Conservation (phyloP, 2,113 vertebrate species). For the Nothoprocta pentlandii region DNA sequence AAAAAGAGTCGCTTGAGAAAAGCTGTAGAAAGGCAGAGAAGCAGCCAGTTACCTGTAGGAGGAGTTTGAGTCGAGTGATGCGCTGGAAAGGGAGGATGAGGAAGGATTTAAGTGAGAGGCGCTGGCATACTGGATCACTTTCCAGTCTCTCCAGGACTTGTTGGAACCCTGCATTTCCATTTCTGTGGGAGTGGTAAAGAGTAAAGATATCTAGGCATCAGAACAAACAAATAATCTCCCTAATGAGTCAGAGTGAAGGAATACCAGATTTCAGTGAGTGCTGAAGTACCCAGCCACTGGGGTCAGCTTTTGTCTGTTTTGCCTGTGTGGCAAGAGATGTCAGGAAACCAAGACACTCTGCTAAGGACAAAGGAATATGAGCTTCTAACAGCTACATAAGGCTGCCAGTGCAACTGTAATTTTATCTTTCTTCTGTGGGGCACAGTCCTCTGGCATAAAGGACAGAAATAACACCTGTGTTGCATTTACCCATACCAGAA, state of each 20-base stretch:
- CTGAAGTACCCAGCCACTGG: background rate
- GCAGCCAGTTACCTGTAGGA: slow-evolving; percentile 87
- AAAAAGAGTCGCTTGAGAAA: background rate
- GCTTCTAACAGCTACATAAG: background rate
- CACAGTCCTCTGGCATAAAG: background rate
- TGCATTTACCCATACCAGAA: background rate
- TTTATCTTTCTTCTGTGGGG: background rate
- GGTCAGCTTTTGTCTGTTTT: slow-evolving; percentile 4
- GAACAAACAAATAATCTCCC: background rate
- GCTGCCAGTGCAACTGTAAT: background rate
- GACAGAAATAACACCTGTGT: background rate
- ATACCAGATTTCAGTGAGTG: background rate
- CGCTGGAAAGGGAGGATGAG: slow-evolving; percentile 97
- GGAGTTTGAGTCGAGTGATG: slow-evolving; percentile 94
- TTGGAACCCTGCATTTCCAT: slow-evolving; percentile 86
- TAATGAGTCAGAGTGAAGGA: background rate
- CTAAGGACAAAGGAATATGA: background rate
- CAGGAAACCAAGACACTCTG: background rate
- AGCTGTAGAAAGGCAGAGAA: slow-evolving; percentile 38
- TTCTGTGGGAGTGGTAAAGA: slow-evolving; percentile 75
- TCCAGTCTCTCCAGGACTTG: slow-evolving; percentile 90
- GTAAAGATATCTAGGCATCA: background rate
- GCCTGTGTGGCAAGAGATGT: background rate
- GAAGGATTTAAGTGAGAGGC: slow-evolving; percentile 95
- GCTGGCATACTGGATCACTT: slow-evolving; percentile 89